Percentiles rank a stretch among this genome's conserved stretches.
Conservation (phyloP, 1,140 invertebrate species). For the Samia ricini region DNA sequence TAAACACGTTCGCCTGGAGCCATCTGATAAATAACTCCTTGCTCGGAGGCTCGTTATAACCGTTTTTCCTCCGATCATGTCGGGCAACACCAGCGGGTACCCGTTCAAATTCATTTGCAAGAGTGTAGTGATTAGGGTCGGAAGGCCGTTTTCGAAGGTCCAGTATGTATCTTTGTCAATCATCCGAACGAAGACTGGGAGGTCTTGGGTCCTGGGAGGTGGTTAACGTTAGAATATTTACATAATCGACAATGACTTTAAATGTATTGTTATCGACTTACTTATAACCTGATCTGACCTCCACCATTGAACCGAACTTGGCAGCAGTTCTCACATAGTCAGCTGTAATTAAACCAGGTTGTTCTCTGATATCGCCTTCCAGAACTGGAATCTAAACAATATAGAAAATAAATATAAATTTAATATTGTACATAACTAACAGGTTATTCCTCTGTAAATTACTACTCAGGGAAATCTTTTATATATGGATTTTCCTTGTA, state of each 20-base stretch:
- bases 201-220: slow-evolving; percentile 81
- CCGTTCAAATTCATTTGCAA: slow-evolving; percentile 90
- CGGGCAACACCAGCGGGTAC: slow-evolving; percentile 91
- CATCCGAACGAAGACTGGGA: slow-evolving; percentile 91
- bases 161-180: slow-evolving; percentile 91
- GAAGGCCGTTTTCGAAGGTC: slow-evolving; percentile 87
- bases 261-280: slow-evolving; percentile 23
- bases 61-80: slow-evolving; percentile 96
- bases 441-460: background rate
- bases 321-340: slow-evolving; percentile 83
- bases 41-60: slow-evolving; percentile 81
- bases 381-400: slow-evolving; percentile 64
- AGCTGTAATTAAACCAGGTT: slow-evolving; percentile 81
- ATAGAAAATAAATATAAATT: background rate
- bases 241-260: background rate
- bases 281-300: slow-evolving; percentile 82
- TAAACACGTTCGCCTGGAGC: slow-evolving; percentile 90
- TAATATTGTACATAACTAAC: background rate
- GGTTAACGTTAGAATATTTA: too few relatives aligned
- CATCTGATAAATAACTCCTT: slow-evolving; percentile 92
- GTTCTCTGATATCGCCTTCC: slow-evolving; percentile 64
- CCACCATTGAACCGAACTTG: slow-evolving; percentile 83
- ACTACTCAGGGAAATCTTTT: background rate
- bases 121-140: slow-evolving; percentile 88
- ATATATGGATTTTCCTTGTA: too few relatives aligned